These are phyloP conservation scores for Brachyhypopomus gauderio DNA, from an alignment of 2,113 vertebrate species.

Conservation along the genomic window DNA sequence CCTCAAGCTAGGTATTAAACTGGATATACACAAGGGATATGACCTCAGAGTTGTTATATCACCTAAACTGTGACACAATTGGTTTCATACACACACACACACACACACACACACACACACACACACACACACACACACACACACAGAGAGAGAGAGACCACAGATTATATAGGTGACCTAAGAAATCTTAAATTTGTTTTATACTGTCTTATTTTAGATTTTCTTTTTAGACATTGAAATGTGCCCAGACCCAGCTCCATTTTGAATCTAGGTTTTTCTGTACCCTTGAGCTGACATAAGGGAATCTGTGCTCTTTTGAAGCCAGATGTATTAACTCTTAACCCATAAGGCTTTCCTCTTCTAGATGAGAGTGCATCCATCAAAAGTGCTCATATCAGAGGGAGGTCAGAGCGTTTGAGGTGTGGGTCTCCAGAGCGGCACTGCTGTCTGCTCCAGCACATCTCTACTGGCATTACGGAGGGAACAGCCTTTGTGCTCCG, in stretches of 20 bases:
- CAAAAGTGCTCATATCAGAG: background rate
- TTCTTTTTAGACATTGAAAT: background rate
- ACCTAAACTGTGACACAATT: no score
- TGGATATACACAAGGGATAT: slow-evolving; percentile 23
- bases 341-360: slow-evolving; percentile 28
- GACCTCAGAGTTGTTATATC: slow-evolving; percentile 27
- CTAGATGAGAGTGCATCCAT: background rate
- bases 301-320: slow-evolving; percentile 23
- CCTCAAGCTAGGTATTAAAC: slow-evolving; percentile 23
- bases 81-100: background rate
- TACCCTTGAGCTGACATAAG: slow-evolving; percentile 12
- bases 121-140: slow-evolving; percentile 1
- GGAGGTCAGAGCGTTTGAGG: background rate
- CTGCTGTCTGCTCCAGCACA: background rate
- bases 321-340: background rate
- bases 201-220: background rate
- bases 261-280: background rate
- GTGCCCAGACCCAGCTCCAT: background rate
- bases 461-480: background rate
- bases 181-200: background rate
- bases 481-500: background rate
- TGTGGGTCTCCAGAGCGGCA: no score
- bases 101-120: slow-evolving; percentile 18
- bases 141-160: no score
- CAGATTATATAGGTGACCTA: background rate